These are phyloP conservation scores for Leiothrix lutea DNA, from an alignment of 2,113 vertebrate genomes.

Conservation along the genomic window DNA sequence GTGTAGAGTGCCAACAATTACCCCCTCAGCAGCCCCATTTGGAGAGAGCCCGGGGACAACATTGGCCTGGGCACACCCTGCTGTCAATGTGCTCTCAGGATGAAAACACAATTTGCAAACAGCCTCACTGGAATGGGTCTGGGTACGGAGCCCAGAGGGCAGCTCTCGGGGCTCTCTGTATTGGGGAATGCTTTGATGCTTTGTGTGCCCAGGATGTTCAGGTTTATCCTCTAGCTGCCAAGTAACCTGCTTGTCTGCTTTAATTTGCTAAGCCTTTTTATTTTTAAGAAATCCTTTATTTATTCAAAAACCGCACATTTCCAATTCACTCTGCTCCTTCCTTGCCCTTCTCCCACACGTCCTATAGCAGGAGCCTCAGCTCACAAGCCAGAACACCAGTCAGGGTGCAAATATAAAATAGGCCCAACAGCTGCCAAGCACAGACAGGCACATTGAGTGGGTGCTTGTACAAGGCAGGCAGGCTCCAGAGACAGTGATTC, in stretches of 20 bases:
- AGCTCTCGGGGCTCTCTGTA: background rate
- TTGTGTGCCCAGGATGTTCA: background rate
- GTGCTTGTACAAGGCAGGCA: background rate
- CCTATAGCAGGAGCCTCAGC: background rate
- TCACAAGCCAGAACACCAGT: background rate
- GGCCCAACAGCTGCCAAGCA: background rate
- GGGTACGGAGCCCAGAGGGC: background rate
- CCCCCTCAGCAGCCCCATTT: background rate
- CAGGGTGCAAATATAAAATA: background rate
- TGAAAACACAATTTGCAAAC: background rate
- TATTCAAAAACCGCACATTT: background rate
- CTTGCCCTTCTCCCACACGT: background rate
- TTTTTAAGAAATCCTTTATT: background rate
- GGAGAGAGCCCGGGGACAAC: background rate
- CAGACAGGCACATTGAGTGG: background rate
- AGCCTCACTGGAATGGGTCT: background rate
- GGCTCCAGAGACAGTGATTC: background rate
- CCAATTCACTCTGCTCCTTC: background rate
- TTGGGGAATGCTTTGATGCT: background rate
- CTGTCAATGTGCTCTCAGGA: background rate
- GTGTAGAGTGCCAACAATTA: background rate
- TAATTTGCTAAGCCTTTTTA: background rate
- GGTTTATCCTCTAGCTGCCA: background rate
- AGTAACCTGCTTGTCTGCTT: background rate
- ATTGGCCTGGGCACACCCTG: background rate